A percentile compares a stretch with the other conserved stretches of the same genome.
These are phyloP conservation scores for Noctua janthina DNA, from an alignment of 2,888 invertebrate species.

Conservation along the genomic window DNA sequence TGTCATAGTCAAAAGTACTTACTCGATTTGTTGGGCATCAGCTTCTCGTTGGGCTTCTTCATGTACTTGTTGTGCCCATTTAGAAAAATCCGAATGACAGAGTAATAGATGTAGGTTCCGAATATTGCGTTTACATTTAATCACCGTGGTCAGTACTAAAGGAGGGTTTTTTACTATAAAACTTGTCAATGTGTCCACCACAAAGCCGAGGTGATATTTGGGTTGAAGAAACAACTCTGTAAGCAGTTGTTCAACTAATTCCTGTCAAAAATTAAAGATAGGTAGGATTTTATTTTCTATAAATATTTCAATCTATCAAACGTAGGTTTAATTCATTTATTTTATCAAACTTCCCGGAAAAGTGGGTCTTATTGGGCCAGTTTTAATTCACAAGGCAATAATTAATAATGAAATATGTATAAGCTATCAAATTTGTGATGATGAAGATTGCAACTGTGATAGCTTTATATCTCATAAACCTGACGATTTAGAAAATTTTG, in stretches of 20 bases:
- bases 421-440: neutral
- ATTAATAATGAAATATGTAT: neutral
- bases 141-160: constrained; percentile 77
- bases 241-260: constrained; percentile 81
- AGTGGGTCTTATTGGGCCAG: neutral
- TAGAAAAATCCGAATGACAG: constrained; percentile 83
- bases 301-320: neutral
- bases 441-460: neutral
- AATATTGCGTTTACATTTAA: constrained; percentile 82
- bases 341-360: neutral
- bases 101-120: constrained; percentile 82
- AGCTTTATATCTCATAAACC: neutral
- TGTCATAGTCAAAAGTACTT: constrained; percentile 19
- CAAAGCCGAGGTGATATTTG: constrained; percentile 81
- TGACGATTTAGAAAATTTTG: neutral
- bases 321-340: neutral
- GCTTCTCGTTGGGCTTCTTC: constrained; percentile 80
- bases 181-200: constrained; percentile 83
- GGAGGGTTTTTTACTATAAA: constrained; percentile 79
- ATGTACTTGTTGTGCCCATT: constrained; percentile 81
- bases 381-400: neutral
- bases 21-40: constrained; percentile 66
- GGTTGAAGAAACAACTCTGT: constrained; percentile 77
- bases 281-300: neutral
- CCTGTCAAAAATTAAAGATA: constrained; percentile 71